These are phyloP conservation scores for Brachyopa scutellaris DNA, from an alignment of 2,888 invertebrate genomes.

Conservation along the genomic window DNA sequence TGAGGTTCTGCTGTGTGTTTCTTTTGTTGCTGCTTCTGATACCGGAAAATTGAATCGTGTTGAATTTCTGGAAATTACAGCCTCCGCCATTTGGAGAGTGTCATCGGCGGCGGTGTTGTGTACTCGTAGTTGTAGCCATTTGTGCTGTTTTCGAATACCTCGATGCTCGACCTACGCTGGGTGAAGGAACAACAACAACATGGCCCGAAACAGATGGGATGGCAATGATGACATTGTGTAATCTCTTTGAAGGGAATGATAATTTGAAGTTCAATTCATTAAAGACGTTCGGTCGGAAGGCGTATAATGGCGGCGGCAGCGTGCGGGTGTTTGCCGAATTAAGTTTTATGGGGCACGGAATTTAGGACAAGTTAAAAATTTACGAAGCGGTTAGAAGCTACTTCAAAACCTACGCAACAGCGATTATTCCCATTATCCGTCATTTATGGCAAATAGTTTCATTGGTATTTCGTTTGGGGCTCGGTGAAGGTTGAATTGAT, in stretches of 20 bases:
- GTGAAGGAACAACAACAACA: constrained; percentile 1
- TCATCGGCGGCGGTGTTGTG: constrained; percentile 40
- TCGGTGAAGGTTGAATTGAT: constrained; percentile 17
- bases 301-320: constrained; percentile 11
- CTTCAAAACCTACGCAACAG: constrained; percentile 31
- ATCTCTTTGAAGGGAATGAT: constrained; percentile 71
- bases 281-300: constrained; percentile 47
- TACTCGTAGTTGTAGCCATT: not conserved
- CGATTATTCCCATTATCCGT: constrained; percentile 53
- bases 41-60: constrained; percentile 72
- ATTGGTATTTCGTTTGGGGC: constrained; percentile 16
- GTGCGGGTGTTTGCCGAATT: constrained; percentile 38
- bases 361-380: constrained; percentile 70
- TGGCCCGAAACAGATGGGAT: constrained; percentile 51
- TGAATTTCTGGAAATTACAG: constrained; percentile 69
- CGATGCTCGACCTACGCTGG: not conserved
- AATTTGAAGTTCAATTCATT: constrained; percentile 72
- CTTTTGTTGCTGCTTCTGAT: constrained; percentile 55
- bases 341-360: constrained; percentile 62
- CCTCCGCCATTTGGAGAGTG: constrained; percentile 52
- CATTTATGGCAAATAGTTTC: constrained; percentile 62
- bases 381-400: constrained; percentile 68
- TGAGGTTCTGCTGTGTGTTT: constrained; percentile 47
- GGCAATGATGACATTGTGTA: constrained; percentile 71
- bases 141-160: not conserved